Percentiles rank a stretch among this genome's conserved stretches.
Conservation (phyloP, 2,888 invertebrate species). For the Watsonalla binaria region DNA sequence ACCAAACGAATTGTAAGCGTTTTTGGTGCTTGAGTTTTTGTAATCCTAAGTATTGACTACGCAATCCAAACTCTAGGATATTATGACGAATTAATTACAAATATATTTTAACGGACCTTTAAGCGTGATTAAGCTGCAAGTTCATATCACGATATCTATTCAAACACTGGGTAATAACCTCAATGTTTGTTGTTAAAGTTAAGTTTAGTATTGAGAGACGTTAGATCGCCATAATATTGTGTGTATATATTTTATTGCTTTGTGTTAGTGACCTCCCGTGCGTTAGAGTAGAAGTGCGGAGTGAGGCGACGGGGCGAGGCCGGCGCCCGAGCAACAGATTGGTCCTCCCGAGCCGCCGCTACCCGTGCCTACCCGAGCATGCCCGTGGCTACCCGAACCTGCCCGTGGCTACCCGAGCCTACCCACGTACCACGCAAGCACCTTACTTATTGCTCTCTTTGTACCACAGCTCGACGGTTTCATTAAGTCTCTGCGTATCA, state of each 20-base stretch:
- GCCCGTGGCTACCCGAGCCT: slow-evolving; percentile 37
- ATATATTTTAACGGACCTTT: too few species aligned
- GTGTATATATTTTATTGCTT: not conserved
- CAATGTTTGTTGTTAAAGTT: not conserved
- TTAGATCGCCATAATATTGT: not conserved
- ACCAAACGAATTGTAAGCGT: too few species aligned
- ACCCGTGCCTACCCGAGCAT: slow-evolving; percentile 32
- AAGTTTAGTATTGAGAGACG: not conserved
- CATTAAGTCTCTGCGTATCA: slow-evolving; percentile 76
- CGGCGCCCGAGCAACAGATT: slow-evolving; percentile 45
- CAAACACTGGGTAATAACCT: too few species aligned
- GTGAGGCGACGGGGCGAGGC: slow-evolving; percentile 9
- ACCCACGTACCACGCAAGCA: slow-evolving; percentile 53
- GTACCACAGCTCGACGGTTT: slow-evolving; percentile 76
- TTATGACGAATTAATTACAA: too few species aligned
- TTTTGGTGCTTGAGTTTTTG: too few species aligned
- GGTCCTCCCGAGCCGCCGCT: slow-evolving; percentile 47
- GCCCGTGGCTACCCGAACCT: slow-evolving; percentile 37
- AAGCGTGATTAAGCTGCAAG: too few species aligned
- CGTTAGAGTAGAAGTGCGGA: not conserved
- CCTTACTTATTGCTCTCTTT: slow-evolving; percentile 71
- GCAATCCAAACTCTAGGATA: too few species aligned
- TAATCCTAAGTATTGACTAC: too few species aligned
- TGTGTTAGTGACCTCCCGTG: not conserved
- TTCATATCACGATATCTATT: too few species aligned